Conservation (phyloP, 2,113 vertebrate species). For the Xenopus laevis region DNA sequence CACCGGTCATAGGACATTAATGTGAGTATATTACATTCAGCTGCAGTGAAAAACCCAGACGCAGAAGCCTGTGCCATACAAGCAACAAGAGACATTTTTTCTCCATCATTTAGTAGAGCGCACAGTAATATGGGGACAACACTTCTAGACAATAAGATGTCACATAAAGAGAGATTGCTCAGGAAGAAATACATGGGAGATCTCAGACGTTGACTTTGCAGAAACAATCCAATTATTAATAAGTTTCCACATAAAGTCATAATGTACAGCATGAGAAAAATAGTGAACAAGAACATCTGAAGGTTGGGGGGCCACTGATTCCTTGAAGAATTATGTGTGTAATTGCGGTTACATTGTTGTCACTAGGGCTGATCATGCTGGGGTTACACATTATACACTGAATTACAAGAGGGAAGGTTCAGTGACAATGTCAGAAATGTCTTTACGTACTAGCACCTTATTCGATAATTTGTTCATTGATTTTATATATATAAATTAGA, state of each 20-base stretch:
- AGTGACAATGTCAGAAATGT: too few relatives aligned
- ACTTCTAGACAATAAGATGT: background rate
- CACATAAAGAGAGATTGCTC: constrained; percentile 2
- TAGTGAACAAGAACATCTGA: background rate
- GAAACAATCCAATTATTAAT: constrained; percentile 1
- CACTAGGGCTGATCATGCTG: too few relatives aligned
- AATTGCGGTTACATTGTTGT: too few relatives aligned
- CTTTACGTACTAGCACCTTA: too few relatives aligned
- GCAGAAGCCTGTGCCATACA: constrained; percentile 6
- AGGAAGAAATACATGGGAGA: constrained; percentile 31
- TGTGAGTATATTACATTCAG: constrained; percentile 39
- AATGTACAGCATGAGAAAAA: background rate
- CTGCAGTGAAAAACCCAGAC: background rate
- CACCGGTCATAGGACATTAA: constrained; percentile 49
- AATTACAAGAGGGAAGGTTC: too few relatives aligned
- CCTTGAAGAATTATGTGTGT: too few relatives aligned
- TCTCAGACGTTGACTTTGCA: background rate
- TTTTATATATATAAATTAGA: too few relatives aligned
- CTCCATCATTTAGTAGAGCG: background rate
- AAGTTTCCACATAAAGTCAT: constrained; percentile 2
- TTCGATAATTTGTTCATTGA: too few relatives aligned
- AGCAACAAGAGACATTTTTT: background rate
- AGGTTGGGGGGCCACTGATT: too few relatives aligned
- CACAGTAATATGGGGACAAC: background rate
- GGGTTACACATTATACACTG: too few relatives aligned